These are phyloP conservation scores for Macrosiphum euphorbiae DNA, from an alignment of 2,888 invertebrate species.

Conservation along the genomic window DNA sequence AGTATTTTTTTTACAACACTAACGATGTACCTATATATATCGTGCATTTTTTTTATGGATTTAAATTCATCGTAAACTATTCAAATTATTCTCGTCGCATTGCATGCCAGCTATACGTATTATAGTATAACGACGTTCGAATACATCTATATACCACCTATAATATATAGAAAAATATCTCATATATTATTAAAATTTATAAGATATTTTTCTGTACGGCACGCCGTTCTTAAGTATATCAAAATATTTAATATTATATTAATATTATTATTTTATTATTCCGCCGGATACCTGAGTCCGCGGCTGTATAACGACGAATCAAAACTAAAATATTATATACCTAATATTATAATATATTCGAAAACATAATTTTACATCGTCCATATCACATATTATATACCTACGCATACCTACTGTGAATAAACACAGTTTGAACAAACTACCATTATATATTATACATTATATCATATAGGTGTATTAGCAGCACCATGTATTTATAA, in stretches of 20 bases:
- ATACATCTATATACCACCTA: not conserved
- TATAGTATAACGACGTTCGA: not conserved
- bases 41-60: too few relatives aligned
- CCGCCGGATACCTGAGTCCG: not conserved
- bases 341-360: not conserved
- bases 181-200: not conserved
- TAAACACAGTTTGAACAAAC: not conserved
- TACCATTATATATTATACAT: not conserved
- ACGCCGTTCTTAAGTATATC: not conserved
- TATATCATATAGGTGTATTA: not conserved
- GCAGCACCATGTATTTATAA: not conserved
- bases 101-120: not conserved
- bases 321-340: not conserved
- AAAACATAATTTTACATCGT: not conserved
- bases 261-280: not conserved
- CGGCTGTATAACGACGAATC: not conserved
- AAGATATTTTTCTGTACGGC: not conserved
- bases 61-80: not conserved
- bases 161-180: not conserved
- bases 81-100: not conserved
- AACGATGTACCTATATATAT: too few relatives aligned
- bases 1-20: too few relatives aligned
- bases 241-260: not conserved
- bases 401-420: constrained; percentile 19
- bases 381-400: not conserved